A percentile compares a stretch with the other conserved stretches of the same genome.
Conservation (phyloP, 2,797 vertebrate species). For the Periparus ater region DNA sequence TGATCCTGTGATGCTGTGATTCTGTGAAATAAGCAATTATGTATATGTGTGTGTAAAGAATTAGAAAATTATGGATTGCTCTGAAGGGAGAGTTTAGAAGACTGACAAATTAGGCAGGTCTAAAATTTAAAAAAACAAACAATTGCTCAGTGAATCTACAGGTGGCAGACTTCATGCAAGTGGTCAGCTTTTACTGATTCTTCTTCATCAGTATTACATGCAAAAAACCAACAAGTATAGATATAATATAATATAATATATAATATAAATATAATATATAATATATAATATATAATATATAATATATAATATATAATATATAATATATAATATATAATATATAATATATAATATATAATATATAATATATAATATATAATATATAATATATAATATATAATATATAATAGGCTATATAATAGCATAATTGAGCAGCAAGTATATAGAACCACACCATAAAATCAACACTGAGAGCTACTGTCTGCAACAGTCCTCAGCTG, state of each 20-base stretch:
- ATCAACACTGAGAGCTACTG: background rate
- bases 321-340: too few species aligned
- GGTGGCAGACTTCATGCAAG: background rate
- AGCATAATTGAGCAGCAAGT: background rate
- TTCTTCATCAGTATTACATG: background rate
- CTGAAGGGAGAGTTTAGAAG: background rate
- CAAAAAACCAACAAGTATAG: background rate
- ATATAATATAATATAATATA: background rate
- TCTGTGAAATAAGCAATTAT: background rate
- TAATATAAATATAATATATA: too few species aligned
- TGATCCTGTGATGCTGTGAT: background rate
- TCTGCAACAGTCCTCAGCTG: background rate
- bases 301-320: background rate
- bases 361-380: too few species aligned
- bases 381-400: too few species aligned
- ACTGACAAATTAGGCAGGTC: background rate
- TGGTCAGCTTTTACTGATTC: background rate
- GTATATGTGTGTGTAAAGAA: rapidly evolving
- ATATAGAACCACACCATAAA: background rate
- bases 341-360: too few species aligned
- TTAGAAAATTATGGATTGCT: background rate
- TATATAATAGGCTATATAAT: background rate
- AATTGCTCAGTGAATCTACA: background rate
- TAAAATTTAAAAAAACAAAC: background rate
- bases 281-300: background rate